Conservation (phyloP, 2,888 invertebrate species). For the Folsomia manolachei region DNA sequence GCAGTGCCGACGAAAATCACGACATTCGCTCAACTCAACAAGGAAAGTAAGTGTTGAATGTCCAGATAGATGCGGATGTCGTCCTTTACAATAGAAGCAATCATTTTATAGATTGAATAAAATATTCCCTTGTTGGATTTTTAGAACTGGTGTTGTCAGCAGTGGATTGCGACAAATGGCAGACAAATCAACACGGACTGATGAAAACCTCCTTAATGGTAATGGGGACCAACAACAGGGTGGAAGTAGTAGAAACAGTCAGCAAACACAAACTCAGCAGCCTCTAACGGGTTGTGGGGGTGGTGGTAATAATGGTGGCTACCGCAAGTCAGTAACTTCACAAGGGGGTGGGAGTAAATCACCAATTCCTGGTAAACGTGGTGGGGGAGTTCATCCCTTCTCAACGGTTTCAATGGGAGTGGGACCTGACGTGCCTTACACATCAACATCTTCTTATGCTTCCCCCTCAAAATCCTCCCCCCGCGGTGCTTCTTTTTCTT, state of each 20-base stretch:
- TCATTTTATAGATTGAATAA: too few relatives aligned
- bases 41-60: background rate
- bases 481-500: slow-evolving; percentile 40
- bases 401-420: slow-evolving; percentile 32
- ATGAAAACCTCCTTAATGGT: slow-evolving; percentile 54
- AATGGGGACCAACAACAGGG: slow-evolving; percentile 50
- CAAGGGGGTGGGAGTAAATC: slow-evolving; percentile 36
- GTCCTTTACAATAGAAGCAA: too few relatives aligned
- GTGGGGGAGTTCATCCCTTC: slow-evolving; percentile 41
- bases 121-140: slow-evolving; percentile 3
- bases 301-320: slow-evolving; percentile 8
- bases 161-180: slow-evolving; percentile 58
- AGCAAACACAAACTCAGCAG: slow-evolving; percentile 20
- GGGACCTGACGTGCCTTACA: slow-evolving; percentile 45
- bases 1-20: slow-evolving; percentile 50
- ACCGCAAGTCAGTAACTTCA: slow-evolving; percentile 20
- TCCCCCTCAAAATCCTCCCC: slow-evolving; percentile 43
- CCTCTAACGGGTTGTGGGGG: slow-evolving; percentile 26
- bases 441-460: slow-evolving; percentile 30
- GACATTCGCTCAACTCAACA: slow-evolving; percentile 46
- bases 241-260: slow-evolving; percentile 30
- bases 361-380: slow-evolving; percentile 44
- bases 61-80: background rate
- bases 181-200: slow-evolving; percentile 71
- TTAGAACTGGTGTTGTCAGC: slow-evolving; percentile 39